Evolutionary conservation across 64 coral and sea anemone genomes (phyloP), one percentile per base, ranked within the genome.

Genomic region (Catalaphyllia jardinei): DNA sequence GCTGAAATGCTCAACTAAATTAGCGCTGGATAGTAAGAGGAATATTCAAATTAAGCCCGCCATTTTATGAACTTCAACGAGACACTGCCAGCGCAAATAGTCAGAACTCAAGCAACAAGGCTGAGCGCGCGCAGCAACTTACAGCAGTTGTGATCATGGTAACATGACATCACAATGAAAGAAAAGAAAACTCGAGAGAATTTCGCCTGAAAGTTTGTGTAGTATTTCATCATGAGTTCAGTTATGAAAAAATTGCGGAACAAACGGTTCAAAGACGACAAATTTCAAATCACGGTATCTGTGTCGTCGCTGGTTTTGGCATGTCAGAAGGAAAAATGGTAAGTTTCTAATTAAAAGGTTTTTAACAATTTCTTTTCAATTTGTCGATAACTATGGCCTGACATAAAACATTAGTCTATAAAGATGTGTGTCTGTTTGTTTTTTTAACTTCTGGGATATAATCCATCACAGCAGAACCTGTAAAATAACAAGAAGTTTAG

Each of bases 131-230:
- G 54, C 54, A 16, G 33, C 1, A 35, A 57, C 15, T 74, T 14
- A 30, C 33, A 39, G 73, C 18, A 76, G 35, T 76, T 76, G 42
- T 46, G 3, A 19, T 76, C 16, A 39, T 50, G 17, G 30, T 39
- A 39, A 76, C 73, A 76, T 76, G 73, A 76, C 73, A 39, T 76
- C 73, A 76, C 73, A 76, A 76, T 76, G 15, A 22, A 31, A 76
- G 31, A 4, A 35, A 76, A 76, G 17, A 76, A 76, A 76, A 33
- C 72, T 46, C 16, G 12, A 74, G 11, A 33, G 30, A 39, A 76
- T 15, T 76, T 76, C 1, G 20, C 19, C 73, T 38, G 31, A 76
- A 10, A 50, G 31, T 10, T 57, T 57, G 7, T 12, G 54, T 57
- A 1, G 10, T 57, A 4, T 2, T 22, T 76, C 17, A 76, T 39